These are phyloP conservation scores for Phoenicopterus ruber DNA, from an alignment of 2,113 vertebrate genomes.

Conservation along the genomic window DNA sequence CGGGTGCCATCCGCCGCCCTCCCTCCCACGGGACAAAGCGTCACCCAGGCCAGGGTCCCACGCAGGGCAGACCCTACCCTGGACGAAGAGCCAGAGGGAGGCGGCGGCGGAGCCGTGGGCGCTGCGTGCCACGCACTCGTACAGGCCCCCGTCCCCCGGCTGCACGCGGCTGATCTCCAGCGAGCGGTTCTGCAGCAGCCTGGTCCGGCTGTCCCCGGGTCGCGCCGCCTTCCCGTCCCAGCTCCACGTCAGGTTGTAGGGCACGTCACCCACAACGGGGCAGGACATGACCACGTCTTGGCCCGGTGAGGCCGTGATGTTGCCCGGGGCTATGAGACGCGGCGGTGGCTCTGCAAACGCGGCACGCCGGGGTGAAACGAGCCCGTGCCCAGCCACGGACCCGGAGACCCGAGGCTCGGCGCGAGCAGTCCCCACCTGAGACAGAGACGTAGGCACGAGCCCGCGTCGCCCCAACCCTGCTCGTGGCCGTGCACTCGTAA, in stretches of 20 bases:
- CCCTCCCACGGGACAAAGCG: rapidly evolving
- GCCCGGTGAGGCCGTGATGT: constrained; percentile 81
- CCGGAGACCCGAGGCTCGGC: rapidly evolving
- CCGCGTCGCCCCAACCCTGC: constrained; percentile 75
- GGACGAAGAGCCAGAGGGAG: constrained; percentile 82
- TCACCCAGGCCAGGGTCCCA: rapidly evolving
- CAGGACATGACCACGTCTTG: constrained; percentile 80
- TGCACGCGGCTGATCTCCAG: constrained; percentile 75
- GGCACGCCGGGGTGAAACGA: background rate
- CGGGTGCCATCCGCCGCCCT: rapidly evolving
- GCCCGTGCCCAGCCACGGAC: background rate
- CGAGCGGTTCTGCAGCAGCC: constrained; percentile 72
- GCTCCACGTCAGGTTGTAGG: constrained; percentile 89
- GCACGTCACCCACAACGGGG: constrained; percentile 70
- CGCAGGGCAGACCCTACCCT: constrained; percentile 66
- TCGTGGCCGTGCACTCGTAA: constrained; percentile 83
- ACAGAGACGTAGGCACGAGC: constrained; percentile 78
- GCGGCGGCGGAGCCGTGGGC: constrained; percentile 69
- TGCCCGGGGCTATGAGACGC: constrained; percentile 65
- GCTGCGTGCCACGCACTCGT: constrained; percentile 80
- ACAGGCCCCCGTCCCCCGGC: constrained; percentile 76
- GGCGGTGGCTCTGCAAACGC: constrained; percentile 78
- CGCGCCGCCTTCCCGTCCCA: constrained; percentile 66
- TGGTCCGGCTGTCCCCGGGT: constrained; percentile 34
- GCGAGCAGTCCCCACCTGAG: constrained; percentile 72